Evolutionary conservation across 2,888 invertebrate genomes (phyloP).

Genomic region (Megalurothrips usitatus): DNA sequence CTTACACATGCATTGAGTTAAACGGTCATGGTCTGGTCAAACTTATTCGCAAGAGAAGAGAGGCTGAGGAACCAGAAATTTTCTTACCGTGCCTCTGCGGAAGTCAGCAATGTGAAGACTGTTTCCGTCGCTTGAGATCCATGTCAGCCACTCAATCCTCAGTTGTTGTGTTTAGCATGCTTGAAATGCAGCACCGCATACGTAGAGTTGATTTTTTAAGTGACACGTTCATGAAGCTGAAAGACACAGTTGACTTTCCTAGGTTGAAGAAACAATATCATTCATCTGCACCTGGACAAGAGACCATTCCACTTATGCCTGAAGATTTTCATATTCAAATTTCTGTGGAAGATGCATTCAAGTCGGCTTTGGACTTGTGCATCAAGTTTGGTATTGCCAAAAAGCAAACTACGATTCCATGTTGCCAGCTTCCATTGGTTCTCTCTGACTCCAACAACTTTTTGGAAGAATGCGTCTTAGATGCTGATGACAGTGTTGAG

Average conservation of each 20-base stretch:
- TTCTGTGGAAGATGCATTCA: background rate
- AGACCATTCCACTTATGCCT: background rate
- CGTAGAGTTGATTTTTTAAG: background rate
- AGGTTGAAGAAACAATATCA: background rate
- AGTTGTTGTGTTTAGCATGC: background rate
- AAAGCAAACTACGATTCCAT: background rate
- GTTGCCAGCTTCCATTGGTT: background rate
- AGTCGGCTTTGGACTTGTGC: background rate
- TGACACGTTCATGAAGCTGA: background rate
- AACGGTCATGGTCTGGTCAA: background rate
- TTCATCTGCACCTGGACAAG: background rate
- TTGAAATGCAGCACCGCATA: background rate
- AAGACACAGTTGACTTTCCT: background rate
- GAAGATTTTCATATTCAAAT: background rate
- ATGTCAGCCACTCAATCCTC: background rate
- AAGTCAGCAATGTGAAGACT: conserved; percentile 6
- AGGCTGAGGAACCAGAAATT: background rate
- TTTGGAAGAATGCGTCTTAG: background rate
- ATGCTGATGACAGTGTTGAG: background rate
- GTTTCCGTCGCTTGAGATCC: background rate
- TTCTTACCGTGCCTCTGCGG: background rate
- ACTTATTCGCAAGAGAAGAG: background rate
- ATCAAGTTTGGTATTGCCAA: background rate
- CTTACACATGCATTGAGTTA: conserved; percentile 1
- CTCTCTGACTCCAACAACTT: background rate